These are phyloP conservation scores for Dolichotis patagonum DNA, from an alignment of 2,113 vertebrate genomes.

Conservation along the genomic window DNA sequence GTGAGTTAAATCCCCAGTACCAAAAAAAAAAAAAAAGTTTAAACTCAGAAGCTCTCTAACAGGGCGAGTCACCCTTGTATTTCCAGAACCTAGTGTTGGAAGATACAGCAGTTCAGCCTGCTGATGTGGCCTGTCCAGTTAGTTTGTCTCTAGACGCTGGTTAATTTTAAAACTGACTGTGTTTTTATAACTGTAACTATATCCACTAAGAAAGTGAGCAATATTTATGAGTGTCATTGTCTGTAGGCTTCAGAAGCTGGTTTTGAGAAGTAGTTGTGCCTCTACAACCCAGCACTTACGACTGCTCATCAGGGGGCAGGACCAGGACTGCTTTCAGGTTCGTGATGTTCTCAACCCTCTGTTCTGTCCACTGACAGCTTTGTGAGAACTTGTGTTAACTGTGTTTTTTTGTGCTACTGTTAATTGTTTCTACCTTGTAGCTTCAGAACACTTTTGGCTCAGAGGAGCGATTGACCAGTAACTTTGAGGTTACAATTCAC, in stretches of 20 bases:
- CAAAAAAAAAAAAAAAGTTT: no score
- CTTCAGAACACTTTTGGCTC: slow-evolving; percentile 94
- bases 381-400: neutral
- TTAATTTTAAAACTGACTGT: neutral
- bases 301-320: slow-evolving; percentile 94
- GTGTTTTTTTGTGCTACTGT: neutral
- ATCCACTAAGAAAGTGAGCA: neutral
- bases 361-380: neutral
- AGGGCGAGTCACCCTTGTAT: neutral
- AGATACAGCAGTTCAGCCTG: neutral
- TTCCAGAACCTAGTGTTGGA: neutral
- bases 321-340: slow-evolving; percentile 99
- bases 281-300: slow-evolving; percentile 91
- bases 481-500: slow-evolving; percentile 92
- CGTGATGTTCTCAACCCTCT: neutral
- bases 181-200: neutral
- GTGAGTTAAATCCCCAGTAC: no score
- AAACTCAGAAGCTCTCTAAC: neutral
- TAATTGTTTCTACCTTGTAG: slow-evolving; percentile 84
- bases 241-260: slow-evolving; percentile 94
- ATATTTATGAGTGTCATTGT: slow-evolving; percentile 50
- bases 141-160: neutral
- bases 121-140: neutral
- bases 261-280: slow-evolving; percentile 93
- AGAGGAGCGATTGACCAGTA: slow-evolving; percentile 92